These are phyloP conservation scores for Carposina sasakii DNA, from an alignment of 1,140 invertebrate genomes.

Conservation along the genomic window DNA sequence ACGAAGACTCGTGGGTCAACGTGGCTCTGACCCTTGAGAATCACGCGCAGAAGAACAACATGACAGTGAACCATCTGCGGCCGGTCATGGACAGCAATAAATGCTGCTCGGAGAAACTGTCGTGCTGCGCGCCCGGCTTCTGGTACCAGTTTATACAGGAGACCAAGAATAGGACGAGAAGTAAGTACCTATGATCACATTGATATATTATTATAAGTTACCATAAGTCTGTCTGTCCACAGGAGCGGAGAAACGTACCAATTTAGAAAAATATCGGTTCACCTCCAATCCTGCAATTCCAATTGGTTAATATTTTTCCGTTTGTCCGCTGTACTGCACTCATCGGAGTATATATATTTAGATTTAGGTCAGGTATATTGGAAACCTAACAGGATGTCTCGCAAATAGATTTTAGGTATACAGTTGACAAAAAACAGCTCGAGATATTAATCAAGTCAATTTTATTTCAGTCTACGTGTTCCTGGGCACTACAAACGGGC, in stretches of 20 bases:
- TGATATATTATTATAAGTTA: no score
- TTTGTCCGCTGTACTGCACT: no score
- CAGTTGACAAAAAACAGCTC: no score
- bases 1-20: conserved; percentile 84
- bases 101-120: conserved; percentile 82
- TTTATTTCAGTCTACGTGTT: conserved; percentile 91
- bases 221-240: no score
- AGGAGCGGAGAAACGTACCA: no score
- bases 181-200: conserved; percentile 73
- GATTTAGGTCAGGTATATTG: no score
- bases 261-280: no score
- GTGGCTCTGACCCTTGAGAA: conserved; percentile 84
- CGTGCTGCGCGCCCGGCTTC: conserved; percentile 82
- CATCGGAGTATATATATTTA: not conserved
- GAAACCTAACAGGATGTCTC: no score
- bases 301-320: no score
- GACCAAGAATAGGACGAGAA: conserved; percentile 91
- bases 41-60: conserved; percentile 81
- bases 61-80: conserved; percentile 85
- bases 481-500: conserved; percentile 83
- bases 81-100: conserved; percentile 79
- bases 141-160: conserved; percentile 91
- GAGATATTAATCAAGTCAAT: no score
- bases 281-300: no score
- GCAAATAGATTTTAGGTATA: no score